Percentiles rank a stretch among this genome's conserved stretches.
These are phyloP conservation scores for Sprattus sprattus DNA, from an alignment of 2,113 vertebrate genomes.

Conservation along the genomic window DNA sequence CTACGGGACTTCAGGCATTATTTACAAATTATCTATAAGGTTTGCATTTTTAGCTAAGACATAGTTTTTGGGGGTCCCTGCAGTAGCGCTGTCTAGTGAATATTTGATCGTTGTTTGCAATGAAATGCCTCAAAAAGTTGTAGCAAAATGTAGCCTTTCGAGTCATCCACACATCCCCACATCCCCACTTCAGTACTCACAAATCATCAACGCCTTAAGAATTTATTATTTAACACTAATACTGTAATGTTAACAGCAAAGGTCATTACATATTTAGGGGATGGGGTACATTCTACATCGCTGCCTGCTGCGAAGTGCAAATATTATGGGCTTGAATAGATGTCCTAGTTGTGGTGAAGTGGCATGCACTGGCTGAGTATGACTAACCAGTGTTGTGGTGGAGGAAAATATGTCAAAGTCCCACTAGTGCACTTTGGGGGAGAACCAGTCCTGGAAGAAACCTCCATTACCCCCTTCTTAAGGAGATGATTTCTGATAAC, in stretches of 20 bases:
- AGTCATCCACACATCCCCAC: neutral
- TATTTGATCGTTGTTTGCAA: neutral
- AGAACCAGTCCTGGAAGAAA: neutral
- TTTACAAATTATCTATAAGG: neutral
- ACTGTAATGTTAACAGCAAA: neutral
- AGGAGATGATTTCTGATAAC: neutral
- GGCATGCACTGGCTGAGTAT: neutral
- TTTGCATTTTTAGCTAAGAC: neutral
- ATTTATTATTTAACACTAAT: conserved; percentile 1
- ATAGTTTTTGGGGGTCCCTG: neutral
- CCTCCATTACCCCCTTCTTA: neutral
- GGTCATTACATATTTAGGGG: neutral
- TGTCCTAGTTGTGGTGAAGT: neutral
- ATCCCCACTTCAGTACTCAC: neutral
- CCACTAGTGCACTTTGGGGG: neutral
- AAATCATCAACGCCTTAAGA: neutral
- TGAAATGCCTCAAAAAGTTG: neutral
- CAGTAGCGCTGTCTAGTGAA: neutral
- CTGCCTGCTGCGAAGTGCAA: neutral
- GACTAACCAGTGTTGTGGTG: neutral
- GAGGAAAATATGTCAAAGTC: neutral
- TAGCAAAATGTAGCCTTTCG: neutral
- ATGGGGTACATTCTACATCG: neutral
- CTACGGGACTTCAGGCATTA: too few species aligned
- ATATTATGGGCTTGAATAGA: neutral